Conservation (phyloP, 2,113 vertebrate species). For the Calcarius ornatus region DNA sequence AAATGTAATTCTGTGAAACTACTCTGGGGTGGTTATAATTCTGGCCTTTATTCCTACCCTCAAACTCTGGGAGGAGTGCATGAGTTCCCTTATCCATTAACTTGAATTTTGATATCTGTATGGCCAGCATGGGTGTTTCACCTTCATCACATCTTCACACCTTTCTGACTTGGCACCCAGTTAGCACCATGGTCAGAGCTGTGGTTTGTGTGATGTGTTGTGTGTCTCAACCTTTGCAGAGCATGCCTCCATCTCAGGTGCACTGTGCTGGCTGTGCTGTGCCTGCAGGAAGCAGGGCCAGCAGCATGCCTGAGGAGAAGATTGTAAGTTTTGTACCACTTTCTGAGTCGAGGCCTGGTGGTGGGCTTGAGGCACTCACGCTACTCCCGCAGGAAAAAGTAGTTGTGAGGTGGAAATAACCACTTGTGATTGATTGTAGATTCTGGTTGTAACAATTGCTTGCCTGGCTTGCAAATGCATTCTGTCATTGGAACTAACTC, state of each 20-base stretch:
- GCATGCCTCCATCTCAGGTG: constrained; percentile 85
- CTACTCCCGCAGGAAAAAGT: background rate
- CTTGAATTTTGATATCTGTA: background rate
- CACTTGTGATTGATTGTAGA: background rate
- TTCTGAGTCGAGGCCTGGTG: constrained; percentile 64
- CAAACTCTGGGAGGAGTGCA: background rate
- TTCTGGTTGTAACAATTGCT: background rate
- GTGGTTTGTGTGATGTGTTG: constrained; percentile 73
- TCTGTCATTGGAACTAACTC: background rate
- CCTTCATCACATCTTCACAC: background rate
- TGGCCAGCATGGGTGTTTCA: background rate
- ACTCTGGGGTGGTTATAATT: background rate
- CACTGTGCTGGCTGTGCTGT: constrained; percentile 81
- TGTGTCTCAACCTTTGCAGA: constrained; percentile 90
- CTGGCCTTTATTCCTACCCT: background rate
- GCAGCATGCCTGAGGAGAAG: constrained; percentile 75
- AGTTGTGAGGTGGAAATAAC: background rate
- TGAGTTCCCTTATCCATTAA: background rate
- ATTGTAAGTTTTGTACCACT: constrained; percentile 77
- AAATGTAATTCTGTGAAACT: background rate
- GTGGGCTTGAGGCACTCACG: background rate
- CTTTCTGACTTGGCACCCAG: constrained; percentile 13
- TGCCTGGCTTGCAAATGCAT: background rate
- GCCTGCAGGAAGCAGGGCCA: constrained; percentile 76
- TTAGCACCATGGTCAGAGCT: background rate